Percentiles rank a stretch among this genome's conserved stretches.
Evolutionary conservation across 2,113 vertebrate genomes (phyloP).

Genomic region (Pogona vitticeps): DNA sequence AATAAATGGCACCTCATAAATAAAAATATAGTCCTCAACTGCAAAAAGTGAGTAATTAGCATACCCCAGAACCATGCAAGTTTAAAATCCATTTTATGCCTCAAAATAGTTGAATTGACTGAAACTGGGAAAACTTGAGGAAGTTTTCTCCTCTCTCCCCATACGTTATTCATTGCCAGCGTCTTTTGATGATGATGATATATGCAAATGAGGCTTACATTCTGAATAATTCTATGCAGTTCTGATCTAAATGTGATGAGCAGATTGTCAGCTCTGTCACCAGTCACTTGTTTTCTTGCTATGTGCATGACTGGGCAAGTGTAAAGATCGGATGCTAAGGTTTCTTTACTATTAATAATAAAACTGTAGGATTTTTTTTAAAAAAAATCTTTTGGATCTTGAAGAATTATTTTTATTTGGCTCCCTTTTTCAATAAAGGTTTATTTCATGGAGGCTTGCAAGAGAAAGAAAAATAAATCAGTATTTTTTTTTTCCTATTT

Average conservation of each 20-base stretch:
- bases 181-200: background rate
- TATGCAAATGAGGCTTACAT: conserved; percentile 30
- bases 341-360: background rate
- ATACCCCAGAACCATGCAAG: background rate
- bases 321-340: conserved; percentile 14
- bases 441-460: too few species aligned
- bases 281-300: background rate
- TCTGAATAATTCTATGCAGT: conserved; percentile 40
- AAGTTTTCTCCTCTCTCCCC: background rate
- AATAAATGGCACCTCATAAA: conserved; percentile 18
- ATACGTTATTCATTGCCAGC: background rate
- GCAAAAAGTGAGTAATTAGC: conserved; percentile 11
- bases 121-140: background rate
- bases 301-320: background rate
- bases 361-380: background rate
- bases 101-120: background rate
- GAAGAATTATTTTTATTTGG: background rate
- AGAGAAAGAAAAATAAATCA: background rate
- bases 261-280: conserved; percentile 6
- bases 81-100: conserved; percentile 10
- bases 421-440: background rate
- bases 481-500: too few species aligned
- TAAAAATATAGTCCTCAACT: conserved; percentile 13
- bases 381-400: background rate
- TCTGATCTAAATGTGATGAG: conserved; percentile 15